Evolutionary conservation across 2,888 invertebrate species (phyloP), one percentile per base, ranked within the genome.

Genomic region (Trichopria drosophilae): DNA sequence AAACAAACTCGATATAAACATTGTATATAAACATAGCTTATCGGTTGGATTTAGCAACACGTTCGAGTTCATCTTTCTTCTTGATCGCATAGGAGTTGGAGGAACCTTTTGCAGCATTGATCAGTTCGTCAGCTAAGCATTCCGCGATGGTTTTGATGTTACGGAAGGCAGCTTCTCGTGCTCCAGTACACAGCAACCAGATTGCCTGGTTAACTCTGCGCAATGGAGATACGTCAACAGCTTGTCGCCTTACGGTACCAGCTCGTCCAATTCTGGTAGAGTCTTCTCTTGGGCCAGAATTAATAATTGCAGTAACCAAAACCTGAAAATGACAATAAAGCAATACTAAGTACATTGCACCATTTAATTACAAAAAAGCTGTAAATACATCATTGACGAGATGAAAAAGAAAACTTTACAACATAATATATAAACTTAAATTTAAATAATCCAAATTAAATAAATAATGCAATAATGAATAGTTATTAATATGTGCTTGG

Each of bases 11-110:
- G n/a, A n/a, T n/a, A n/a, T n/a, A n/a, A n/a, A n/a, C n/a, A n/a
- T n/a, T n/a, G n/a, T n/a, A n/a, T n/a, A n/a, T n/a, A n/a, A n/a
- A n/a, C n/a, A n/a, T n/a, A n/a, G n/a, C n/a, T 93, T 98, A 99
- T 91, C 99, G 93, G 86, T 99, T 99, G 79, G 97, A 98, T 82
- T 99, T 99, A 76, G 99, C 99, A 68, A 99, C 99, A 85, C 99
- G 93, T 81, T 99, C 99, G 79, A 99, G 84, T 82, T 99, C 99
- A 79, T 99, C 99, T 81, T 99, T 99, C 86, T 99, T 99, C 84
- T 99, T 99, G 81, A 99, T 99, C 66, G 99, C 99, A 73, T 99
- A 98, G 28, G 97, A 97, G 82, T 99, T 99, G 58, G 98, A 98
- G 58, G 98, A 99, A 62, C 99, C 99, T 87, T 98, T 99, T 42